phyloP scores from a whole-genome alignment of 2,888 invertebrate species.

The Tupiocoris notatus region DNA sequence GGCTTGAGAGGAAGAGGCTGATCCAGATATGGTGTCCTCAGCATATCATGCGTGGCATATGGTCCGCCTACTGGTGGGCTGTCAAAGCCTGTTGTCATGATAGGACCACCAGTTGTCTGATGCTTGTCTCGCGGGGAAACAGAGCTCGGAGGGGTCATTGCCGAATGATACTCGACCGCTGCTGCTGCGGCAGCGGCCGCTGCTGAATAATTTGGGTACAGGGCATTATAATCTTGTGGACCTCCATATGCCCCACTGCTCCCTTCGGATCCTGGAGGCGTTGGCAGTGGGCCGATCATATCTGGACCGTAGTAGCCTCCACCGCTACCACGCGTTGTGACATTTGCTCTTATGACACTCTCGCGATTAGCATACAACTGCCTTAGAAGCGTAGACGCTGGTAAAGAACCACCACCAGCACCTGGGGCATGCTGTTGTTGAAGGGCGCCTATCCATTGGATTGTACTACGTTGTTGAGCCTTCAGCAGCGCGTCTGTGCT shows the following conservation, averaged over 20 bases:
- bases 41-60: slow-evolving; percentile 54
- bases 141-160: slow-evolving; percentile 96
- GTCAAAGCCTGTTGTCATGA: slow-evolving; percentile 38
- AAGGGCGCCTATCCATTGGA: slow-evolving; percentile 86
- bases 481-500: slow-evolving; percentile 81
- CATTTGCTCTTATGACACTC: slow-evolving; percentile 91
- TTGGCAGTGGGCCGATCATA: slow-evolving; percentile 71
- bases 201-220: slow-evolving; percentile 57
- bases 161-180: slow-evolving; percentile 77
- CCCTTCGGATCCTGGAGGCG: slow-evolving; percentile 66
- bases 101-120: slow-evolving; percentile 56
- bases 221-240: slow-evolving; percentile 53
- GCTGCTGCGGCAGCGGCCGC: neutral
- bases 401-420: slow-evolving; percentile 59
- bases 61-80: slow-evolving; percentile 46
- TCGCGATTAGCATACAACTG: slow-evolving; percentile 91
- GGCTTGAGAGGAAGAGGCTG: slow-evolving; percentile 80
- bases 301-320: slow-evolving; percentile 54
- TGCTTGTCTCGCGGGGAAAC: slow-evolving; percentile 88
- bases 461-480: slow-evolving; percentile 76
- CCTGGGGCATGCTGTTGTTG: slow-evolving; percentile 50
- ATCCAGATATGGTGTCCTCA: slow-evolving; percentile 65
- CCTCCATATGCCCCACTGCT: slow-evolving; percentile 67
- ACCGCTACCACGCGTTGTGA: slow-evolving; percentile 56
- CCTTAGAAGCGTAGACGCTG: slow-evolving; percentile 83